phyloP scores from a whole-genome alignment of 2,113 vertebrate species.

The Calyptomena viridis region DNA sequence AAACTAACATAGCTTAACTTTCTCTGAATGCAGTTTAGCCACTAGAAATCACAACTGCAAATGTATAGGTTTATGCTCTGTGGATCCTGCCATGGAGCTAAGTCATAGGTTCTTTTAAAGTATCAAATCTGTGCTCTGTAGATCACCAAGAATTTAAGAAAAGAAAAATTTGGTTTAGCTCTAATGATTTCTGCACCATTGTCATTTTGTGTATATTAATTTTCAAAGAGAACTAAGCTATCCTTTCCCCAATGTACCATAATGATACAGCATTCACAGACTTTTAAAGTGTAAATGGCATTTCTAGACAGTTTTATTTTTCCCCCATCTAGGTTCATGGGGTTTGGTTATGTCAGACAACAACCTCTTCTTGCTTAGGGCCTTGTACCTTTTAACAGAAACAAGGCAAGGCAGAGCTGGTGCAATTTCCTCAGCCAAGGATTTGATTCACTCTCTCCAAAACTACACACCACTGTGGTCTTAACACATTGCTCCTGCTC shows the following conservation, averaged over 20 bases:
- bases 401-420: neutral
- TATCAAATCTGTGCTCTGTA: neutral
- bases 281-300: neutral
- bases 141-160: neutral
- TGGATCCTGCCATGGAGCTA: neutral
- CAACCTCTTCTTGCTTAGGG: neutral
- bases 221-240: neutral
- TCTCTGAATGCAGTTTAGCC: neutral
- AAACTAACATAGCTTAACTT: neutral
- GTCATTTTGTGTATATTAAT: neutral
- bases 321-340: accelerated
- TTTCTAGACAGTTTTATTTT: neutral
- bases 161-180: neutral
- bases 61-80: neutral
- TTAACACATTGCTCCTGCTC: neutral
- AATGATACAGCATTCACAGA: neutral
- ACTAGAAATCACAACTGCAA: neutral
- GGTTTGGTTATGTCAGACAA: neutral
- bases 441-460: neutral
- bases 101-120: neutral
- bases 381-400: neutral
- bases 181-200: neutral
- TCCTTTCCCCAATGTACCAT: neutral
- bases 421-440: neutral
- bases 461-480: neutral